Percentiles rank a stretch among this genome's conserved stretches.
Evolutionary conservation across 2,888 invertebrate species (phyloP).

Genomic region (Tetanocera ferruginea): DNA sequence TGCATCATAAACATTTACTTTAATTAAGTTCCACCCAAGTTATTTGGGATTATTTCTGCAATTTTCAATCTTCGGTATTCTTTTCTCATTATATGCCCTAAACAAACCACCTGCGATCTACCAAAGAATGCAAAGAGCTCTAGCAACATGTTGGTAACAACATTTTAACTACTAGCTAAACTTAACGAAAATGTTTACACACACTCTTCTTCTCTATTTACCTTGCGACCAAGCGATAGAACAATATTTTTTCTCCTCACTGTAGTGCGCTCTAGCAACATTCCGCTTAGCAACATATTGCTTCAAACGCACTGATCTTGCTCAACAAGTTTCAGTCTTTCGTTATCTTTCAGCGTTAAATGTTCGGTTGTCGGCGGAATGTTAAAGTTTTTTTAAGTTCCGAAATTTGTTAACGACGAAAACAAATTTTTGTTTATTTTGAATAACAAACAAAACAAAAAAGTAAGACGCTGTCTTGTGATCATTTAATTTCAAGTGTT

Average conservation of each 20-base stretch:
- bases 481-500: conserved; percentile 5
- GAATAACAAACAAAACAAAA: too few relatives aligned
- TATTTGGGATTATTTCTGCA: too few relatives aligned
- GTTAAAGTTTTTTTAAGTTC: neutral
- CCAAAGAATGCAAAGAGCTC: too few relatives aligned
- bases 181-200: neutral
- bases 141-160: conserved; percentile 13
- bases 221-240: neutral
- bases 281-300: neutral
- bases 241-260: neutral
- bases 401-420: too few relatives aligned
- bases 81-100: too few relatives aligned
- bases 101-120: neutral
- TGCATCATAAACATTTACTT: too few relatives aligned
- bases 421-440: too few relatives aligned
- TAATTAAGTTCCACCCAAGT: too few relatives aligned
- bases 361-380: neutral
- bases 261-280: neutral
- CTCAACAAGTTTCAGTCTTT: conserved; percentile 31
- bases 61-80: too few relatives aligned
- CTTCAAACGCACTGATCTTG: conserved; percentile 27
- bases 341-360: neutral
- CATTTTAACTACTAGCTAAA: neutral
- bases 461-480: too few relatives aligned
- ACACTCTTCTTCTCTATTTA: neutral